Conservation (phyloP, 2,113 vertebrate genomes). For the Ceyx margarethae region DNA sequence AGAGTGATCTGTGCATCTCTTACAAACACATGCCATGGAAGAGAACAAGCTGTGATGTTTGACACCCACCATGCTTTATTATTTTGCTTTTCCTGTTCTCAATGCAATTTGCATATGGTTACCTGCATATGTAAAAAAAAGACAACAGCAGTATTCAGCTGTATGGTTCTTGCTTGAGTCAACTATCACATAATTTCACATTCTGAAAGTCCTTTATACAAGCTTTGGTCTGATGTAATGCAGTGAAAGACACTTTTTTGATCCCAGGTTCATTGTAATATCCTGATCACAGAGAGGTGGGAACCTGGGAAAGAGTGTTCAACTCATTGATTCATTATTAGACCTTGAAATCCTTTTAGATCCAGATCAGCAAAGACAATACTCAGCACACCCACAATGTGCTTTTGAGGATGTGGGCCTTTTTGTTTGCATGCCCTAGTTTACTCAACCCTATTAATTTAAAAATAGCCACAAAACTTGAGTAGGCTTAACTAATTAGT, state of each 20-base stretch:
- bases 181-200: neutral
- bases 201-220: neutral
- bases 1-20: neutral
- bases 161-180: neutral
- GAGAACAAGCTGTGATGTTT: neutral
- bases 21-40: neutral
- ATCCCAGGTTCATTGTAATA: neutral
- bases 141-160: neutral
- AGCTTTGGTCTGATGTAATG: neutral
- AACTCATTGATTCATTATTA: slow-evolving; percentile 32
- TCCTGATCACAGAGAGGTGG: neutral
- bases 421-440: slow-evolving; percentile 22
- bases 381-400: neutral
- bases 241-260: neutral
- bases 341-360: slow-evolving; percentile 47
- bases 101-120: neutral
- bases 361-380: slow-evolving; percentile 29
- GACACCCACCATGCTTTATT: neutral
- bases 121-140: neutral
- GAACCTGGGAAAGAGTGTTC: neutral
- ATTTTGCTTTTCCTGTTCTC: neutral
- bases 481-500: slow-evolving; percentile 39
- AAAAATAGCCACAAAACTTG: slow-evolving; percentile 47
- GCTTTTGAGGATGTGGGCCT: slow-evolving; percentile 23
- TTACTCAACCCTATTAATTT: slow-evolving; percentile 44